phyloP scores from a whole-genome alignment of 2,113 vertebrate species.

The Porphyrio hochstetteri region DNA sequence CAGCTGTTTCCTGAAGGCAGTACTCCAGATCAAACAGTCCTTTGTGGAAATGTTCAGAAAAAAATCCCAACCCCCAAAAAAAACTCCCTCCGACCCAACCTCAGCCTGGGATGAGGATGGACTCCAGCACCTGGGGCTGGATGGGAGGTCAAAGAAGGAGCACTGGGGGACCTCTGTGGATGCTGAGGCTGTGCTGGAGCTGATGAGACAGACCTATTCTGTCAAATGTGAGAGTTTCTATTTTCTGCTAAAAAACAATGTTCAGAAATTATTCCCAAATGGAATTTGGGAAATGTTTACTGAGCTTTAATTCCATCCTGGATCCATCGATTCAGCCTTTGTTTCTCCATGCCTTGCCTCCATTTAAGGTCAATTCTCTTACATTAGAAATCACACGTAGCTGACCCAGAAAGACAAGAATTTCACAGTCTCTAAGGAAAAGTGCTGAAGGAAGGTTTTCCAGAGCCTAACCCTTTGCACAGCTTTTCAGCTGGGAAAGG shows the following conservation, averaged over 20 bases:
- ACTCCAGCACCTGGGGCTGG: constrained; percentile 33
- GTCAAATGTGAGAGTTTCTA: constrained; percentile 3
- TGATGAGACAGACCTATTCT: background rate
- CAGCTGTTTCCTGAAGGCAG: constrained; percentile 48
- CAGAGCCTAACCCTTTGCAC: background rate
- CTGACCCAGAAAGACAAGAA: background rate
- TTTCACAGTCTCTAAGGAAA: background rate
- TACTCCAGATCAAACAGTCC: constrained; percentile 43
- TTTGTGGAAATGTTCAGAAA: constrained; percentile 41
- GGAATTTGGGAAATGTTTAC: background rate
- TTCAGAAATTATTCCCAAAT: background rate
- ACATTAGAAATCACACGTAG: background rate
- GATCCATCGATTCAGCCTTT: background rate
- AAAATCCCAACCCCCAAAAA: background rate
- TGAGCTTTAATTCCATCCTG: background rate
- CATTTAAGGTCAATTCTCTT: background rate
- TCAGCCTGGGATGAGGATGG: constrained; percentile 43
- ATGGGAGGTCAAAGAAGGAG: constrained; percentile 26
- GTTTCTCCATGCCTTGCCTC: background rate
- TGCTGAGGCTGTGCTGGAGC: background rate
- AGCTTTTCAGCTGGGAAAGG: background rate
- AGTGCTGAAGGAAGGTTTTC: background rate
- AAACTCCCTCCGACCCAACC: background rate
- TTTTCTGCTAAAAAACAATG: background rate
- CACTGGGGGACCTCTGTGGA: background rate